These are phyloP conservation scores for Enteromius anoplus DNA, from an alignment of 2,797 vertebrate genomes.

Conservation along the genomic window DNA sequence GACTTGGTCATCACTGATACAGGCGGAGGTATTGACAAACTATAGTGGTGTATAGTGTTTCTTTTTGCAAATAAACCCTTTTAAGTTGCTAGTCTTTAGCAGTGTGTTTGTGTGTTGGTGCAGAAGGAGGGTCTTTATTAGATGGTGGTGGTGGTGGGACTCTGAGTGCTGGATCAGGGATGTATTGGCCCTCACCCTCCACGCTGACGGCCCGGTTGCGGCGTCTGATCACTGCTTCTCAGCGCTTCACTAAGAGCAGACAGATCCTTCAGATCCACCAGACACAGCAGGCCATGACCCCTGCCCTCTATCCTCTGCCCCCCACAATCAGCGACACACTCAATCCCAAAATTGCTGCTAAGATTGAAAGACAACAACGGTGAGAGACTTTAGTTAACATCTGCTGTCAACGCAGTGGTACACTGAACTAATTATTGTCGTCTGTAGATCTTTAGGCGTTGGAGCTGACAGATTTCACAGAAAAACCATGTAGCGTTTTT, in stretches of 20 bases:
- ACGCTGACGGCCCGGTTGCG: slow-evolving; percentile 92
- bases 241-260: slow-evolving; percentile 92
- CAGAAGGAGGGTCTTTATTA: slow-evolving; percentile 84
- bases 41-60: not conserved
- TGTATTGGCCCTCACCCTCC: slow-evolving; percentile 94
- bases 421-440: not conserved
- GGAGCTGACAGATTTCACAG: not conserved
- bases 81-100: not conserved
- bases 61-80: not conserved
- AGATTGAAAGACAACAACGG: slow-evolving; percentile 98
- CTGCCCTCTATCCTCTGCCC: slow-evolving; percentile 83
- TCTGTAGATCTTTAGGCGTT: not conserved
- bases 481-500: no score
- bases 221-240: slow-evolving; percentile 95
- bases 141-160: slow-evolving; percentile 76
- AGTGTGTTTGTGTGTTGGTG: slow-evolving; percentile 38
- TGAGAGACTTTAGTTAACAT: slow-evolving; percentile 61
- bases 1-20: slow-evolving; percentile 93
- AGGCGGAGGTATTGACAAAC: slow-evolving; percentile 76
- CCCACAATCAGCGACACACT: slow-evolving; percentile 84
- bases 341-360: slow-evolving; percentile 96
- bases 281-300: slow-evolving; percentile 77
- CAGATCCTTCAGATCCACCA: slow-evolving; percentile 92
- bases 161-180: slow-evolving; percentile 65
- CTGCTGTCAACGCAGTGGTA: not conserved